A percentile compares a stretch with the other conserved stretches of the same genome.
Conservation (phyloP, 2,797 vertebrate genomes). For the Neopelma chrysocephalum region DNA sequence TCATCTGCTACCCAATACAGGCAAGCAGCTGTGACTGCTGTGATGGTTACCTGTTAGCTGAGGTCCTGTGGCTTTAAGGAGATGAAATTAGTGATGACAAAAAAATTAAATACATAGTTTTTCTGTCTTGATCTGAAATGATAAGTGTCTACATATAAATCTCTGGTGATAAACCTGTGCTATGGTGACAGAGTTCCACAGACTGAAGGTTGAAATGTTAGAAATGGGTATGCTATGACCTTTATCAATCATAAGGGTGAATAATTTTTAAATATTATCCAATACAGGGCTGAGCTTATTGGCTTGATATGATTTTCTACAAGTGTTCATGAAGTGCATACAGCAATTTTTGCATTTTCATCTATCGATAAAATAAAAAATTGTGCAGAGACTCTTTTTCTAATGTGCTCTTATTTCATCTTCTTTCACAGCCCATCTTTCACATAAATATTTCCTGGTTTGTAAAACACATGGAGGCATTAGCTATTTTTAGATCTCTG, state of each 20-base stretch:
- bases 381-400: neutral
- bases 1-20: rapidly evolving
- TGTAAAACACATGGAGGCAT: neutral
- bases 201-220: neutral
- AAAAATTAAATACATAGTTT: neutral
- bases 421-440: neutral
- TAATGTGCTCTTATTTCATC: neutral
- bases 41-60: neutral
- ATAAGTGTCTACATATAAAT: neutral
- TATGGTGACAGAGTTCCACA: neutral
- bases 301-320: neutral
- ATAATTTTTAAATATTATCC: neutral
- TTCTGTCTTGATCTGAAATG: neutral
- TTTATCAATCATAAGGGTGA: neutral
- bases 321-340: neutral
- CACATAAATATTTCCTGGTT: neutral
- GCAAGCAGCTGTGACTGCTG: neutral
- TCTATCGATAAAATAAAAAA: neutral
- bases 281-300: neutral
- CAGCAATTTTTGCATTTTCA: neutral
- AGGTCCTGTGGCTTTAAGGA: neutral
- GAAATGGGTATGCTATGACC: neutral
- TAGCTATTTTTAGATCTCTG: neutral
- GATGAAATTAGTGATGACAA: neutral
- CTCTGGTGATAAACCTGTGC: neutral